Evolutionary conservation across 2,888 invertebrate species (phyloP).

Genomic region (Saturnia japonica): DNA sequence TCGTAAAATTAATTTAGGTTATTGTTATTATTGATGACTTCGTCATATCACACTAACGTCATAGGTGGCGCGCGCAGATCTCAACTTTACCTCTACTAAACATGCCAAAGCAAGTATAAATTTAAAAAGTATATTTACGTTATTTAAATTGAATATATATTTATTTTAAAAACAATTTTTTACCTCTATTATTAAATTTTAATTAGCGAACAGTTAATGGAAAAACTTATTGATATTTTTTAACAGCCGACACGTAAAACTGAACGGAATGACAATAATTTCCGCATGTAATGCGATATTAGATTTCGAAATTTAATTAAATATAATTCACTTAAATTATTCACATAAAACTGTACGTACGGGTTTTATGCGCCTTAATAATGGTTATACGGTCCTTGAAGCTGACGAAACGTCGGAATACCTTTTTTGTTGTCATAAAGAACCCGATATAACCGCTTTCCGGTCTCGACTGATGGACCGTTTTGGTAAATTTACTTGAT

Average conservation of each 20-base stretch:
- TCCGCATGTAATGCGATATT: constrained; percentile 16
- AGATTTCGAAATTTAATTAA: constrained; percentile 37
- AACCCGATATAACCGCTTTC: constrained; percentile 55
- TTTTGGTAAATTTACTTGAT: constrained; percentile 60
- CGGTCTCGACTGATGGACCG: constrained; percentile 51
- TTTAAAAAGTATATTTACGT: too few relatives aligned
- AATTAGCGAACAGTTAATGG: neutral
- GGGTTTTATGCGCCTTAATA: constrained; percentile 26
- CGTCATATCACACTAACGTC: too few relatives aligned
- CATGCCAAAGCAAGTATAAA: too few relatives aligned
- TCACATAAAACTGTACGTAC: constrained; percentile 24
- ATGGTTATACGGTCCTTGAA: constrained; percentile 24
- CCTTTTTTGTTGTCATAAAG: constrained; percentile 31
- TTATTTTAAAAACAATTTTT: too few relatives aligned
- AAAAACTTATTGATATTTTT: constrained; percentile 4
- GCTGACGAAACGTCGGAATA: constrained; percentile 20
- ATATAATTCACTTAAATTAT: constrained; percentile 46
- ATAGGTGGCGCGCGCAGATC: too few relatives aligned
- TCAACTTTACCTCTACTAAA: too few relatives aligned
- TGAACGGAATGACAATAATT: constrained; percentile 18
- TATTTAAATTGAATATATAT: too few relatives aligned
- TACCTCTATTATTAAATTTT: neutral
- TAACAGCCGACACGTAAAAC: constrained; percentile 10
- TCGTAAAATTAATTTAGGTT: too few relatives aligned
- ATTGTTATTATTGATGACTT: too few relatives aligned